Evolutionary conservation across 2,797 vertebrate genomes (phyloP), one percentile per base, ranked within the genome.

Genomic region (Eospalax fontanierii): DNA sequence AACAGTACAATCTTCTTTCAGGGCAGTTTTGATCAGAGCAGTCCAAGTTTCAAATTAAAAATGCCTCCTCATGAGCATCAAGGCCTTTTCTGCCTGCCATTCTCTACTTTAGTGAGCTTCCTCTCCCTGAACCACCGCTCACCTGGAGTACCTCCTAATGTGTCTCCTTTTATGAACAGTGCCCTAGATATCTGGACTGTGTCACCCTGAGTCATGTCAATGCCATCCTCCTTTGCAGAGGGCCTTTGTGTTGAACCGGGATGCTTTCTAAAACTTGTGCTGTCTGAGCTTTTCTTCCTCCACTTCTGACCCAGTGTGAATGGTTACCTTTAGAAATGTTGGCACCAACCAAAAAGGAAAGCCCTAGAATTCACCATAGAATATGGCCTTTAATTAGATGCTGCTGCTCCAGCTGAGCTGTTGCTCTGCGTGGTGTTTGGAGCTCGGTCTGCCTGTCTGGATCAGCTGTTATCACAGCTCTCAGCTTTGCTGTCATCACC

Each of bases 281-380:
- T 96, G 50, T 94, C 87, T 78, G 68, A 38, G 21, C 0, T 82
- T 86, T 40, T 75, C 38, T 70, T 57, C 22, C 65, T 79, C 4
- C 0, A 6, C 11, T 35, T 61, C 46, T 93, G 68, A 73, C 50
- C 43, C 80, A 80, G 82, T 81, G 66, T 76, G 74, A 93, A 70
- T 28, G 0, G 4, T 76, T 70, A 74, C 21, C 84, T 90, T 90
- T 94, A 86, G 76, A 94, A 88, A 38, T 43, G 81, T 46, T 66
- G 40, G 35, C 46, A 26, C 35, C 76, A 59, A 46, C 65, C 83
- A 40, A 46, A 93, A 81, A 43, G 30, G 40, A 73, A 89, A 87
- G 61, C 40, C 57, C 18, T 74, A 80, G 93, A 91, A 74, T 82
- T 91, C 50, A 63, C 43, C 33, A 8, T 80, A 73, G 83, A 90